Base-by-base conservation (phyloP, 2,888 invertebrate species). In the Agrotis segetum region DNA sequence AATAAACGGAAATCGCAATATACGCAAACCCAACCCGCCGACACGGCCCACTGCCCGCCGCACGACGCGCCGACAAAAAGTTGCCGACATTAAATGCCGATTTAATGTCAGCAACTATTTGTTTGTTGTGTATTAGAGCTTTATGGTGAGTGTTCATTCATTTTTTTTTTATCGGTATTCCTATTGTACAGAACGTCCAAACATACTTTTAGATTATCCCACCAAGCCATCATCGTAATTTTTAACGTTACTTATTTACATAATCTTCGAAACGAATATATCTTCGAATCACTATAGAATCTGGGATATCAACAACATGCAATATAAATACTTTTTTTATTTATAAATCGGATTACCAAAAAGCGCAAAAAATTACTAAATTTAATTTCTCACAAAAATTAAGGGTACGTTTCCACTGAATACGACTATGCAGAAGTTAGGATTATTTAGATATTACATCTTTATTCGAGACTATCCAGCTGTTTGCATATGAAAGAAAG, bases 331-430 rank as follows among this genome's bases (percentile, higher is more conserved):
- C 34, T 82, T 71, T 59, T 6, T 46, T 55, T 63, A 64, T 47
- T 55, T 66, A 64, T 44, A 61, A 77, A 79, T 67, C 74, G 73
- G 79, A 78, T 67, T 64, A 65, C 74, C 67, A 78, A 78, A 65
- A 72, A 72, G 55, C 82, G 67, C 81, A 65, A 66, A 55, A 2
- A 56, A 64, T 61, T 71, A 49, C 52, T 60, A 61, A 62, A 56
- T n/a, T 29, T 50, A 21, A 49, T 50, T 65, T 58, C 11, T 6
- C 13, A 52, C 52, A 44, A 49, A 46, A 5, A 64, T 53, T 53
- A 62, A 60, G 56, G n/a, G 3, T 49, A 34, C 16, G 50, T 69
- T 69, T 61, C 34, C 81, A 81, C 81, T 61, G 64, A 60, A 34
- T n/a, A 9, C 49, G n/a, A 55, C 1, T n/a, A n/a, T 13, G 24